Conservation (phyloP, 2,888 invertebrate genomes). For the Ectropis crepuscularia region DNA sequence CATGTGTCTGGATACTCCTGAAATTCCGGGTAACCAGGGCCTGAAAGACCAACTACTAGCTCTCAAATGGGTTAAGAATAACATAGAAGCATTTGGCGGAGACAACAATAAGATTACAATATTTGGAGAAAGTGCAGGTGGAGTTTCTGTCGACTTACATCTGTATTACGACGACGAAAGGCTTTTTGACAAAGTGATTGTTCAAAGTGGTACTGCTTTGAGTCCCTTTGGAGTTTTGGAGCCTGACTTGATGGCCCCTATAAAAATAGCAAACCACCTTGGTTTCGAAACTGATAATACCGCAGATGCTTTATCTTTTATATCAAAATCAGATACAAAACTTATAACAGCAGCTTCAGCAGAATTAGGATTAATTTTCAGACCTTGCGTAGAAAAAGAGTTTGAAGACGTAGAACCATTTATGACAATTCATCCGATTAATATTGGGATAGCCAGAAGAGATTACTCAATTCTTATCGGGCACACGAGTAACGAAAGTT, state of each 20-base stretch:
- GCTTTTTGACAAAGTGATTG: slow-evolving; percentile 48
- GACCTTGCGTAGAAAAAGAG: slow-evolving; percentile 41
- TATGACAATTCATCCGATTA: slow-evolving; percentile 37
- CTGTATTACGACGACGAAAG: slow-evolving; percentile 45
- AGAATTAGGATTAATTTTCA: slow-evolving; percentile 26
- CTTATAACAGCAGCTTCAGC: slow-evolving; percentile 28
- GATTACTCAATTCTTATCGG: slow-evolving; percentile 38
- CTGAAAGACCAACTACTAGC: slow-evolving; percentile 53
- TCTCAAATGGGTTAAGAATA: slow-evolving; percentile 52
- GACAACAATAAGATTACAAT: slow-evolving; percentile 47
- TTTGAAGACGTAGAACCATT: slow-evolving; percentile 36
- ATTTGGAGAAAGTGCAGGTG: slow-evolving; percentile 53
- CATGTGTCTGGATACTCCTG: slow-evolving; percentile 41
- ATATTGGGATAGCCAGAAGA: slow-evolving; percentile 25
- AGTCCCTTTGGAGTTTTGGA: slow-evolving; percentile 37
- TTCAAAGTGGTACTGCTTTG: slow-evolving; percentile 50
- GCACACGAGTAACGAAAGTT: slow-evolving; percentile 26
- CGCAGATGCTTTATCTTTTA: slow-evolving; percentile 46
- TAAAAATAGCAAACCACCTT: slow-evolving; percentile 48
- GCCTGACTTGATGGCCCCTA: slow-evolving; percentile 39
- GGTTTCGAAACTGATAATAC: slow-evolving; percentile 47
- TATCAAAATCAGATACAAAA: slow-evolving; percentile 34
- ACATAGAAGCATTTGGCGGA: slow-evolving; percentile 53
- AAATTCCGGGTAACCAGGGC: slow-evolving; percentile 57
- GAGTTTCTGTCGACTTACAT: slow-evolving; percentile 47